A percentile compares a stretch with the other conserved stretches of the same genome.
These are phyloP conservation scores for Tortrix viridana DNA, from an alignment of 2,888 invertebrate genomes.

Conservation along the genomic window DNA sequence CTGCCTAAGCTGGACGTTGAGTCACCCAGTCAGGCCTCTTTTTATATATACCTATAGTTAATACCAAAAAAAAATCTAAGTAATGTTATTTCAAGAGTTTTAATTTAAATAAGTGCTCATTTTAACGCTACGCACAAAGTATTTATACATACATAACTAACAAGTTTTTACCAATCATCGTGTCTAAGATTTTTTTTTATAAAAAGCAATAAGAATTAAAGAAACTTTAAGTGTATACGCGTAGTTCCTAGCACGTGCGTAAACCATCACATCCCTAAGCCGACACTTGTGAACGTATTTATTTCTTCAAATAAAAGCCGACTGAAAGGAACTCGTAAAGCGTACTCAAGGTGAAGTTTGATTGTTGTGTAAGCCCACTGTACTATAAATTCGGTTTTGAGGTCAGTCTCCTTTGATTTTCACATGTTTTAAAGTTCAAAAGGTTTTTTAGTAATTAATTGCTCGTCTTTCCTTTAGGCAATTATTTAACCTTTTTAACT, in stretches of 20 bases:
- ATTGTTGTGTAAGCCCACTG: conserved; percentile 65
- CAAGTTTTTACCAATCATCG: too few species aligned
- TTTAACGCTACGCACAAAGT: too few species aligned
- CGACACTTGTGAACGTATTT: conserved; percentile 71
- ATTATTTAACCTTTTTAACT: conserved; percentile 23
- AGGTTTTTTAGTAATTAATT: conserved; percentile 54
- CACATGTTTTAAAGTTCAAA: conserved; percentile 69
- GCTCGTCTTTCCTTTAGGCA: conserved; percentile 43
- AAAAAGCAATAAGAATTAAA: neutral
- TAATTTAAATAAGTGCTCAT: too few species aligned
- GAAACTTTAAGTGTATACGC: conserved; percentile 31
- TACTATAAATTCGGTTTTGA: conserved; percentile 67
- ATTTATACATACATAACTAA: too few species aligned
- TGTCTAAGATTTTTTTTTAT: neutral
- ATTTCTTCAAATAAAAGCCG: conserved; percentile 54
- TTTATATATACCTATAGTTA: too few species aligned
- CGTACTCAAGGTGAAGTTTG: conserved; percentile 72
- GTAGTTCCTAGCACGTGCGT: conserved; percentile 49
- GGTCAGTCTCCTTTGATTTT: conserved; percentile 66
- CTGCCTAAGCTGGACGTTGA: too few species aligned
- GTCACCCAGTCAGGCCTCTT: too few species aligned
- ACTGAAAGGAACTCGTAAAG: conserved; percentile 68
- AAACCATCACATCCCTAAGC: conserved; percentile 54
- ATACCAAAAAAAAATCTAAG: too few species aligned
- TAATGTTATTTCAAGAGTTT: too few species aligned